Conservation (phyloP, 2,888 invertebrate species). For the Meandrusa payeni region DNA sequence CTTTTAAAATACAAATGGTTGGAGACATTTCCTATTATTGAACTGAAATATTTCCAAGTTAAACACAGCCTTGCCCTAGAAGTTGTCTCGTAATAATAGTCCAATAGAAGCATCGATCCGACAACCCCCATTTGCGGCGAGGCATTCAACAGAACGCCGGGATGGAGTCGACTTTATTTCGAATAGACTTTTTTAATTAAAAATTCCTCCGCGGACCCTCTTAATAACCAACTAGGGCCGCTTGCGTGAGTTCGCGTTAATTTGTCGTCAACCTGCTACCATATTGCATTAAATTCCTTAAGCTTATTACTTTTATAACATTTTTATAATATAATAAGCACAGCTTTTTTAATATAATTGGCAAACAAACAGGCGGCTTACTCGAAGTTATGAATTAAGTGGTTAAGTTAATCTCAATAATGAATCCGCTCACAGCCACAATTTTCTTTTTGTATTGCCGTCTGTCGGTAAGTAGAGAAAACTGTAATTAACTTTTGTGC, state of each 20-base stretch:
- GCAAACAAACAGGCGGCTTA: too few species aligned
- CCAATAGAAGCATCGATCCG: conserved; percentile 15
- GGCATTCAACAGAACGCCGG: conserved; percentile 1
- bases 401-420: too few species aligned
- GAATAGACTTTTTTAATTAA: conserved; percentile 16
- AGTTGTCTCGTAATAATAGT: conserved; percentile 13
- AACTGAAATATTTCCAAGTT: conserved; percentile 7
- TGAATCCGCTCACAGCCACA: too few species aligned
- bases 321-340: too few species aligned
- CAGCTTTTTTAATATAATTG: too few species aligned
- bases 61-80: conserved; percentile 3
- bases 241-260: not conserved
- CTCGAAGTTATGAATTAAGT: too few species aligned
- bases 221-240: not conserved
- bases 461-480: too few species aligned
- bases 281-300: not conserved
- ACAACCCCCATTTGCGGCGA: conserved; percentile 14
- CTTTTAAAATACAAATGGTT: too few species aligned
- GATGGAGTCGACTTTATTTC: conserved; percentile 7
- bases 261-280: not conserved
- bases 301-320: too few species aligned
- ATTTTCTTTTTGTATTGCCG: too few species aligned
- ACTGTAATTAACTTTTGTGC: too few species aligned
- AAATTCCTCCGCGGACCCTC: conserved; percentile 2
- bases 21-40: too few species aligned